phyloP scores from a whole-genome alignment of 23 tunicate species.

The Phallusia fumigata region DNA sequence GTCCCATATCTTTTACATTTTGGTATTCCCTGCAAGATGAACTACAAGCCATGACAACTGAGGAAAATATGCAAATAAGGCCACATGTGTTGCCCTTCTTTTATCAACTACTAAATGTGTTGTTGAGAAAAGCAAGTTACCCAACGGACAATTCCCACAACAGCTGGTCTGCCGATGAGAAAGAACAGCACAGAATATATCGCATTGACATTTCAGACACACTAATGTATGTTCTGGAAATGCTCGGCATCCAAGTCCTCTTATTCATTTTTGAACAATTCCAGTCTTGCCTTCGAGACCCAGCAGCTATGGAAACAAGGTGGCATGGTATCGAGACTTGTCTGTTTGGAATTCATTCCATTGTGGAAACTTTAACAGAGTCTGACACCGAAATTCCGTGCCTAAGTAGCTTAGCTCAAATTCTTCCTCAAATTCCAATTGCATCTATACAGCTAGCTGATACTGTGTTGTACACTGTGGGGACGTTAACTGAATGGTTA shows the following conservation, averaged over 20 bases:
- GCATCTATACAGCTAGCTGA: constrained; percentile 69
- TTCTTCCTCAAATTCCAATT: constrained; percentile 60
- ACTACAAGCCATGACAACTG: constrained; percentile 26
- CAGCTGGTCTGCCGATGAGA: constrained; percentile 87
- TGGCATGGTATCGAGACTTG: constrained; percentile 89
- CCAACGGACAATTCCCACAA: constrained; percentile 62
- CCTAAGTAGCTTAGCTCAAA: constrained; percentile 34
- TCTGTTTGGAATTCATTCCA: constrained; percentile 81
- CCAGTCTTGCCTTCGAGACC: constrained; percentile 15
- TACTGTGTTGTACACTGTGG: constrained; percentile 78
- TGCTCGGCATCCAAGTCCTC: constrained; percentile 65
- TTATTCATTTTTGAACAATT: constrained; percentile 51
- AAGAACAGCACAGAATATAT: constrained; percentile 86
- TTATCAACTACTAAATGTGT: constrained; percentile 47
- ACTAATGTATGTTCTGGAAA: constrained; percentile 78
- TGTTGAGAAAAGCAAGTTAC: constrained; percentile 68
- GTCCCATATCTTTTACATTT: constrained; percentile 94
- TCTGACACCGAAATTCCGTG: constrained; percentile 45
- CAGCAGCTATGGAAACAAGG: constrained; percentile 15
- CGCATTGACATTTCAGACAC: constrained; percentile 96
- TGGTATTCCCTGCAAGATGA: constrained; percentile 98
- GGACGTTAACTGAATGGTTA: constrained; percentile 93
- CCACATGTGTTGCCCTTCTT: constrained; percentile 50
- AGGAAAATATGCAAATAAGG: background rate
- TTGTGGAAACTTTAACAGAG: constrained; percentile 68